These are phyloP conservation scores for Chaenocephalus aceratus DNA, from an alignment of 2,113 vertebrate species.

Conservation along the genomic window DNA sequence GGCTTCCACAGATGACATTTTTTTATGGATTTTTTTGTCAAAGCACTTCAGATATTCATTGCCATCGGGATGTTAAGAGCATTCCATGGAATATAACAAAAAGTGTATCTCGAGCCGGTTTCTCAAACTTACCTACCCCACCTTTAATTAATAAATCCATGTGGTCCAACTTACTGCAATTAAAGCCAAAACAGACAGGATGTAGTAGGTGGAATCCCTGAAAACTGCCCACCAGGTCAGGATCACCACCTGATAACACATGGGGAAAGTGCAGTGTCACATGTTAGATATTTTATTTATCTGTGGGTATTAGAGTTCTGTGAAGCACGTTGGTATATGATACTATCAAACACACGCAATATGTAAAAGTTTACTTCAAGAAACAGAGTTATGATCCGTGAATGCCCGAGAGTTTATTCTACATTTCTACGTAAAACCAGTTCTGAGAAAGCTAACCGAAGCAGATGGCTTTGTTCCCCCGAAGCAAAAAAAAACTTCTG, in stretches of 20 bases:
- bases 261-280: background rate
- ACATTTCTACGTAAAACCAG: slow-evolving; percentile 15
- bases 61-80: no score
- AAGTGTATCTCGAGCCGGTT: no score
- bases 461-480: slow-evolving; percentile 52
- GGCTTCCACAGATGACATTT: no score
- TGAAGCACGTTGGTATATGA: background rate
- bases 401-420: slow-evolving; percentile 10
- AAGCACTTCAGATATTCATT: no score
- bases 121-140: no score
- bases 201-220: slow-evolving; percentile 96
- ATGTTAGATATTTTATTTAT: background rate
- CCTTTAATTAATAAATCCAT: background rate
- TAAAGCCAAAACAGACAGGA: slow-evolving; percentile 89
- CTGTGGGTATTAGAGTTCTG: background rate
- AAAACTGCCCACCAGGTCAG: slow-evolving; percentile 96
- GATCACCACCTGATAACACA: slow-evolving; percentile 87
- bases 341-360: background rate
- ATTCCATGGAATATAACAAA: no score
- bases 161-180: slow-evolving; percentile 89
- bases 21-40: no score
- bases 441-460: slow-evolving; percentile 24
- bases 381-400: slow-evolving; percentile 6
- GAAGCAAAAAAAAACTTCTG: slow-evolving; percentile 35
- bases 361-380: background rate